phyloP scores from a whole-genome alignment of 2,888 invertebrate genomes.

The Drosophila kambysellisi region DNA sequence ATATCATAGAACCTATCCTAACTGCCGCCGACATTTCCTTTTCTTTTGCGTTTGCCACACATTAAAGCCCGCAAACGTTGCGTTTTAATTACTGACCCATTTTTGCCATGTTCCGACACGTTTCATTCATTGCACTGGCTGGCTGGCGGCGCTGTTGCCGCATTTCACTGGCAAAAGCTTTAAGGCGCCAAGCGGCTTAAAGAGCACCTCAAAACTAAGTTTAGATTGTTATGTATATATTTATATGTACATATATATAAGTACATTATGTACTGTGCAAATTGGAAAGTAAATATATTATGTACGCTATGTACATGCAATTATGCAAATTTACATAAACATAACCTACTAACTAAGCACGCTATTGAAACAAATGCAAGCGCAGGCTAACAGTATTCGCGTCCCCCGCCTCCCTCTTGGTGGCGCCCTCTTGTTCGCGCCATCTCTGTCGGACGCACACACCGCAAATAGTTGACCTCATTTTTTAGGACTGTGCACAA shows the following conservation, averaged over 20 bases:
- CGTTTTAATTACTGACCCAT: constrained; percentile 76
- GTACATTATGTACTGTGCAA: constrained; percentile 4
- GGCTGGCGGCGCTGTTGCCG: constrained; percentile 59
- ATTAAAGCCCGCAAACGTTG: constrained; percentile 49
- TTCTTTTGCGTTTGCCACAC: constrained; percentile 27
- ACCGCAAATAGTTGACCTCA: constrained; percentile 78
- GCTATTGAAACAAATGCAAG: constrained; percentile 76
- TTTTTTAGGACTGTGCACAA: constrained; percentile 75
- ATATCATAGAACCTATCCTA: neutral
- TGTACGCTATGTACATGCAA: constrained; percentile 54
- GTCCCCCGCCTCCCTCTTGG: neutral
- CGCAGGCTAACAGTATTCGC: constrained; percentile 26
- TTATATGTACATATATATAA: neutral
- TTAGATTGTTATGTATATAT: constrained; percentile 2
- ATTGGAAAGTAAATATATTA: constrained; percentile 38
- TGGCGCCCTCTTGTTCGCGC: constrained; percentile 11
- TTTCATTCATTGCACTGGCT: constrained; percentile 40
- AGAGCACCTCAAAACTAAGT: constrained; percentile 19
- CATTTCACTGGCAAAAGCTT: constrained; percentile 45
- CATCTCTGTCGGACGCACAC: constrained; percentile 18
- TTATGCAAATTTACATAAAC: constrained; percentile 81
- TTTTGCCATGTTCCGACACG: constrained; percentile 43
- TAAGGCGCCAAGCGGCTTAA: constrained; percentile 40
- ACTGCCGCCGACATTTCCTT: constrained; percentile 4
- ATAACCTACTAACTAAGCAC: constrained; percentile 81